phyloP scores from a whole-genome alignment of 1,140 invertebrate genomes.

The Papilio glaucus region DNA sequence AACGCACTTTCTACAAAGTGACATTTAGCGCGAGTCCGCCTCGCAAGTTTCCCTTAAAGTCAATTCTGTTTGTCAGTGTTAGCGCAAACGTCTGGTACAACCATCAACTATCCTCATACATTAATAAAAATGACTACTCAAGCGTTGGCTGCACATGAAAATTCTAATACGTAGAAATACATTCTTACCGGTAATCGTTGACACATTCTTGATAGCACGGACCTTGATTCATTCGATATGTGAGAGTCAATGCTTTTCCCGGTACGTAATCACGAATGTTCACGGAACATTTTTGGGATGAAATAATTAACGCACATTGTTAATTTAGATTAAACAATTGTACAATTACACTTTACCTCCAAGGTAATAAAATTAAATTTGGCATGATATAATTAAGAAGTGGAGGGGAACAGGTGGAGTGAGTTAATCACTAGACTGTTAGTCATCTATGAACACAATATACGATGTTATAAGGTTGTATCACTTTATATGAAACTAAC shows the following conservation, averaged over 20 bases:
- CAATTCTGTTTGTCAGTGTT: slow-evolving; percentile 40
- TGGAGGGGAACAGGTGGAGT: slow-evolving; percentile 5
- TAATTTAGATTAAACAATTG: neutral
- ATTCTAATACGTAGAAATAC: neutral
- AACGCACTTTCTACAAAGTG: slow-evolving; percentile 60
- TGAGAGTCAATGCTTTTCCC: neutral
- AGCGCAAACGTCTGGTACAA: neutral
- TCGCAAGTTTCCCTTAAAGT: slow-evolving; percentile 48
- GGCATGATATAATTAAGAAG: neutral
- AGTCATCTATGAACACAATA: too few species aligned
- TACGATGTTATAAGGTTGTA: too few species aligned
- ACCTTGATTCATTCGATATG: neutral
- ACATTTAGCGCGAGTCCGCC: slow-evolving; percentile 48
- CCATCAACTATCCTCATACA: neutral
- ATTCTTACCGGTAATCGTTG: neutral
- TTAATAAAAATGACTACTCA: neutral
- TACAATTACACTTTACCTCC: too few species aligned
- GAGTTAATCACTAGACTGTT: neutral
- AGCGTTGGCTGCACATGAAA: neutral
- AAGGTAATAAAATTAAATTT: neutral
- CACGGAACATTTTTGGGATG: neutral
- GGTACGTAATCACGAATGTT: neutral
- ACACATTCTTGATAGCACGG: neutral
- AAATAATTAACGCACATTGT: neutral
- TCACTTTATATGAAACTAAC: too few species aligned